These are phyloP conservation scores for Folsomia candida DNA, from an alignment of 2,888 invertebrate species.

Conservation along the genomic window DNA sequence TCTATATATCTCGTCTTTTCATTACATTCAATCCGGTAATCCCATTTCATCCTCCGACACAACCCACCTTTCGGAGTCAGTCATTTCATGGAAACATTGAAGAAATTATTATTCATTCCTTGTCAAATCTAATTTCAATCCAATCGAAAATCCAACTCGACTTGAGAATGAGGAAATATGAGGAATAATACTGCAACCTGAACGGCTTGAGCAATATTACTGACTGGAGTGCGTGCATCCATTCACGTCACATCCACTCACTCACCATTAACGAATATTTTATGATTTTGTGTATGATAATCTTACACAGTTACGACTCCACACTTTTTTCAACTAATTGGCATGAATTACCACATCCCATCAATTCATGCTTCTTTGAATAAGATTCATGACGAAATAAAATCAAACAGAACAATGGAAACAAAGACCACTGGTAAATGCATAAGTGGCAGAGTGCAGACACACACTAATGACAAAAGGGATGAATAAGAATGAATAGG, in stretches of 20 bases:
- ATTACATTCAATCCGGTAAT: background rate
- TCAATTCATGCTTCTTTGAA: too few relatives aligned
- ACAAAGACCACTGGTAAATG: too few relatives aligned
- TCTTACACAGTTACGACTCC: constrained; percentile 1
- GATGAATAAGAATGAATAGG: too few relatives aligned
- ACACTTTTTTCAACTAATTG: too few relatives aligned
- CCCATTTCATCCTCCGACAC: background rate
- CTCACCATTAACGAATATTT: too few relatives aligned
- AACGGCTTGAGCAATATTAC: background rate
- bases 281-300: too few relatives aligned
- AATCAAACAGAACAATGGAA: too few relatives aligned
- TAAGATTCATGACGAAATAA: too few relatives aligned
- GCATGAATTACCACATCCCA: too few relatives aligned
- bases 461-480: too few relatives aligned
- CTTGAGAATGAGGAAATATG: background rate
- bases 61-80: background rate
- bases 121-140: constrained; percentile 31
- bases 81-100: constrained; percentile 1
- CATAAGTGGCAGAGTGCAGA: too few relatives aligned
- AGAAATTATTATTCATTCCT: constrained; percentile 41
- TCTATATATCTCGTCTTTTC: background rate
- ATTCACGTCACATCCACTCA: background rate
- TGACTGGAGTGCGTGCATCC: background rate
- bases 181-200: background rate
- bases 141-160: background rate